Evolutionary conservation across 2,113 vertebrate species (phyloP).

Genomic region (Carettochelys insculpta): DNA sequence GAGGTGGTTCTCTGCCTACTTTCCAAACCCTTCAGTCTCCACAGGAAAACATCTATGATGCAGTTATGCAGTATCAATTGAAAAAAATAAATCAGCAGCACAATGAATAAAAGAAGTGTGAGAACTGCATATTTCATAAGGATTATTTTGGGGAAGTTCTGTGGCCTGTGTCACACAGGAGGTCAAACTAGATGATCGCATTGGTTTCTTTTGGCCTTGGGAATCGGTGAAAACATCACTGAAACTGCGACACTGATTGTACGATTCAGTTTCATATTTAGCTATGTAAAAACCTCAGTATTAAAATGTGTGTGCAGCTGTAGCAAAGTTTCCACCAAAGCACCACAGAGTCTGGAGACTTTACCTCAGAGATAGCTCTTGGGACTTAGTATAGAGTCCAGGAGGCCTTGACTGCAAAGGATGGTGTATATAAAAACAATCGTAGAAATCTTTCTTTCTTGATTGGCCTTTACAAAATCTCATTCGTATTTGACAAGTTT

Average conservation of each 20-base stretch:
- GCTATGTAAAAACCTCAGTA: not conserved
- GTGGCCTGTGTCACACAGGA: not conserved
- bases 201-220: not conserved
- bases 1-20: constrained; percentile 30
- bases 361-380: not conserved
- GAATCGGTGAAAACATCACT: not conserved
- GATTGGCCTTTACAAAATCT: not conserved
- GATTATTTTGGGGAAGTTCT: not conserved
- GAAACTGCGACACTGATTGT: not conserved
- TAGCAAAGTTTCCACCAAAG: not conserved
- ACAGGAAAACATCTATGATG: not conserved
- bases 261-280: not conserved
- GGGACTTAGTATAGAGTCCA: not conserved
- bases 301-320: not conserved
- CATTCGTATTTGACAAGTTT: not conserved
- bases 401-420: not conserved
- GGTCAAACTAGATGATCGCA: not conserved
- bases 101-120: not conserved
- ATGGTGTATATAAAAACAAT: not conserved
- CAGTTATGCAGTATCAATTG: constrained; percentile 25
- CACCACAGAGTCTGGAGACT: not conserved
- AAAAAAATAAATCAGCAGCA: not conserved
- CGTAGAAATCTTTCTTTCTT: not conserved
- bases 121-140: not conserved
- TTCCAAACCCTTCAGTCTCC: constrained; percentile 23